Evolutionary conservation across 2,797 vertebrate species (phyloP), one percentile per base, ranked within the genome.

Genomic region (Lates japonicus): DNA sequence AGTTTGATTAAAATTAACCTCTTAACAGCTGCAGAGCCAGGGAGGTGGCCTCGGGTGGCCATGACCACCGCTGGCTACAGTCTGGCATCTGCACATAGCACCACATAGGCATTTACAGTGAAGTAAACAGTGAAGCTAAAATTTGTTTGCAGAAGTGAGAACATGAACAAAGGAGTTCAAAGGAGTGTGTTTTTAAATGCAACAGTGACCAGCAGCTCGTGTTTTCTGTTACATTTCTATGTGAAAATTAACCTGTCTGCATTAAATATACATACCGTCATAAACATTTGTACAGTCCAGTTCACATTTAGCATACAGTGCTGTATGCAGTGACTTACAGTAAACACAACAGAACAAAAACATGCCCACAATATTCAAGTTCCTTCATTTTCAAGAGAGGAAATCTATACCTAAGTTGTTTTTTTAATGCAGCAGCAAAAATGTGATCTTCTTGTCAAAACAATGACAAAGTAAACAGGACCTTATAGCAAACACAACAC

Each of bases 371-470:
- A 48, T 20, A 51, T 41, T 59, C 29, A 78, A 22, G 17, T 31
- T 74, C 35, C 63, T 85, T 85, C 61, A 73, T 59, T 66, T 68
- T 54, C 2, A 39, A 41, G 1, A 22, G 22, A 52, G n/a, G n/a
- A 59, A 25, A 44, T 66, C 12, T 31, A 0, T 71, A 19, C 61
- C 17, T 29, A 20, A 11, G 4, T 7, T 11, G 22, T 46, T 65
- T 9, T 48, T 29, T 29, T 29, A 29, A 20, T 33, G 42, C 29
- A 31, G 62, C 62, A 48, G 42, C n/a, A 35, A 46, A 29, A 52
- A 2, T 22, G 20, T 13, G 19, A 42, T 42, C 42, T 20, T 8
- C 1, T n/a, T 44, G 35, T 10, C 46, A n/a, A 58, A 33, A 12
- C n/a, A 22, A 37, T 12, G 7, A 55, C 13, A 31, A 42, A 11